A percentile compares a stretch with the other conserved stretches of the same genome.
These are phyloP conservation scores for Aphrophora alni DNA, from an alignment of 2,888 invertebrate species.

Conservation along the genomic window DNA sequence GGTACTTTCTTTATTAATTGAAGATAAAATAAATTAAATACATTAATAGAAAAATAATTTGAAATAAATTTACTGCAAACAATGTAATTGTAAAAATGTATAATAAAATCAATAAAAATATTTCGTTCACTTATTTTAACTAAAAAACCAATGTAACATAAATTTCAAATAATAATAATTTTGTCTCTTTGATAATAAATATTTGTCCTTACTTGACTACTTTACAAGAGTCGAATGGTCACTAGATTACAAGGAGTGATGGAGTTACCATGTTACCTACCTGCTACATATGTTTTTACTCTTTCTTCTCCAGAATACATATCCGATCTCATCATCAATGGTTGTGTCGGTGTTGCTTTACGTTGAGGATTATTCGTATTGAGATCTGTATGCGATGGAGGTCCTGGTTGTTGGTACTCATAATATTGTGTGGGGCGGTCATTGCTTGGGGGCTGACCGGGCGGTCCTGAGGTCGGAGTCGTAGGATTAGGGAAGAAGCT, in stretches of 20 bases:
- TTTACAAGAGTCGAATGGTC: neutral
- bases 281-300: slow-evolving; percentile 31
- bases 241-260: neutral
- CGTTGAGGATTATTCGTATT: slow-evolving; percentile 29
- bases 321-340: slow-evolving; percentile 43
- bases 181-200: too few relatives aligned
- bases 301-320: slow-evolving; percentile 32
- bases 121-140: too few relatives aligned
- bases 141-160: too few relatives aligned
- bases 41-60: too few relatives aligned
- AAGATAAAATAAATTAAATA: too few relatives aligned
- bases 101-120: too few relatives aligned
- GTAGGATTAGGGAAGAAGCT: slow-evolving; percentile 60
- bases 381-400: slow-evolving; percentile 22
- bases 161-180: too few relatives aligned
- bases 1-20: too few relatives aligned
- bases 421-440: slow-evolving; percentile 63
- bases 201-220: too few relatives aligned
- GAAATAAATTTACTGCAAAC: too few relatives aligned
- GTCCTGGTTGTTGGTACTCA: slow-evolving; percentile 42
- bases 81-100: too few relatives aligned
- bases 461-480: slow-evolving; percentile 53
- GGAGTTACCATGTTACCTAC: neutral
- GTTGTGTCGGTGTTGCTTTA: slow-evolving; percentile 39
- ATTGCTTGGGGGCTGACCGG: slow-evolving; percentile 60